Evolutionary conservation across 2,113 vertebrate species (phyloP), one percentile per base, ranked within the genome.

Genomic region (Stictonetta naevosa): DNA sequence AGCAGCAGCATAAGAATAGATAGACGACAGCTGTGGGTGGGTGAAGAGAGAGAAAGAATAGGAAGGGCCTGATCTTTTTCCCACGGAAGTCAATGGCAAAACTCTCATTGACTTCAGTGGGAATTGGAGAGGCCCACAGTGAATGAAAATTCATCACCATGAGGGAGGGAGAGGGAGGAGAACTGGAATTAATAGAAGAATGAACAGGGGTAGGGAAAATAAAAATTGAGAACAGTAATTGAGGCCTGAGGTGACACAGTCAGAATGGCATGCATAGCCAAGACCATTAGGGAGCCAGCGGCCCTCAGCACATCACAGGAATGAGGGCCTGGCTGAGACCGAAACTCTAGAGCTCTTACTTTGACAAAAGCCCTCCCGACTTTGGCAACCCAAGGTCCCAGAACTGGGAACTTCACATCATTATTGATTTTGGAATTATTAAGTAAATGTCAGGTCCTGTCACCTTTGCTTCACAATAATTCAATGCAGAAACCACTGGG

Each of bases 1-100:
- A 94, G 84, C 95, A 96, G 66, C 90, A 87, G 29, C 79, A 62
- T 36, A 91, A 88, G 83, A 94, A 92, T 92, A 96, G 96, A 97
- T 63, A 95, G 92, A 88, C 1, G 52, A 97, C 96, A 97, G 96
- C 97, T 97, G 94, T 94, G 94, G 89, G 86, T 93, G 90, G 75
- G 75, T 97, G 88, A 95, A 79, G 66, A 68, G 40, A 63, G 59
- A 88, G 58, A 83, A 90, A 94, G 88, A 95, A 82, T 46, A 93
- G 42, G 76, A 67, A 95, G 89, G 48, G 48, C 46, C 76, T 67
- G 60, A 84, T 6, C 56, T 88, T 62, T 14, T 82, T 92, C 86
- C 69, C 76, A 88, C 31, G 1, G 66, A 96, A 96, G 79, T 93
- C 73, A 81, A 82, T 50, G 48, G 86, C 38, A 88, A 90, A 96